Evolutionary conservation across 2,888 invertebrate genomes (phyloP).

Genomic region (Blastobasis lacticolella): DNA sequence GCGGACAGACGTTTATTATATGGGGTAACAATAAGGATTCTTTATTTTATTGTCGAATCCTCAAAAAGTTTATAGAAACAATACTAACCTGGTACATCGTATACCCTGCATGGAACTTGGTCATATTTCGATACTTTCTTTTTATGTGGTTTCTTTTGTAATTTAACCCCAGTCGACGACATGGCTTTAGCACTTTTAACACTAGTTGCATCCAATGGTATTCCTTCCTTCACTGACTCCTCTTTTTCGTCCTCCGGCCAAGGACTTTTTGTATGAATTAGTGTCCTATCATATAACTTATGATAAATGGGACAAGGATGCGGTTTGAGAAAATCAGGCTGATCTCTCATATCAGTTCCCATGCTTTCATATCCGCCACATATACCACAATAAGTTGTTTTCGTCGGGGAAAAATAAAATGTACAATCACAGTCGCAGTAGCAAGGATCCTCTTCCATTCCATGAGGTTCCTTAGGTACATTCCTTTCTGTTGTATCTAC

Average conservation of each 20-base stretch:
- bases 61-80: too few relatives aligned
- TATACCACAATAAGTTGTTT: conserved; percentile 58
- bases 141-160: conserved; percentile 24
- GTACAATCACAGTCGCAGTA: conserved; percentile 60
- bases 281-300: conserved; percentile 52
- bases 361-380: conserved; percentile 62
- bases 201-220: not conserved
- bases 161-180: conserved; percentile 15
- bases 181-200: conserved; percentile 31
- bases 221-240: conserved; percentile 15
- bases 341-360: conserved; percentile 47
- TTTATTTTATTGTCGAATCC: too few relatives aligned
- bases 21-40: too few relatives aligned
- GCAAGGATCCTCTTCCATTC: conserved; percentile 37
- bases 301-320: conserved; percentile 64
- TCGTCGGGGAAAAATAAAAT: conserved; percentile 43
- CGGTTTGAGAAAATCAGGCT: conserved; percentile 47
- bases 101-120: too few relatives aligned
- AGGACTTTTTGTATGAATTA: conserved; percentile 40
- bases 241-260: conserved; percentile 45
- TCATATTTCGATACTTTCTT: conserved; percentile 21
- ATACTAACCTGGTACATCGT: too few relatives aligned
- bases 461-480: not conserved
- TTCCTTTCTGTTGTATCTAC: conserved; percentile 25
- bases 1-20: too few relatives aligned